These are phyloP conservation scores for Antheraea assamensis DNA, from an alignment of 2,888 invertebrate species.

Conservation along the genomic window DNA sequence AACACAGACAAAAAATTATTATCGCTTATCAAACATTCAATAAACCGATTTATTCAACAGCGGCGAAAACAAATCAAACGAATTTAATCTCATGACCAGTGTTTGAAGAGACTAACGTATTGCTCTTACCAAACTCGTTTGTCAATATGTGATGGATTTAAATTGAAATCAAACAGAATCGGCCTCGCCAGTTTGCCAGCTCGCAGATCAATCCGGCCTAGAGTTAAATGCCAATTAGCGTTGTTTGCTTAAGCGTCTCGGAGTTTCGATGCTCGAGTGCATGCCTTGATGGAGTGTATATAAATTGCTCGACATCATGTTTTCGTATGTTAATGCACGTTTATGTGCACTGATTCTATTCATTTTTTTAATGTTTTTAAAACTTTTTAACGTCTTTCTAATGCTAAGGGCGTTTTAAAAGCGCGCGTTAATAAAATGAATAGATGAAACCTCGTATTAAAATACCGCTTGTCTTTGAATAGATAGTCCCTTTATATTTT, in stretches of 20 bases:
- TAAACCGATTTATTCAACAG: neutral
- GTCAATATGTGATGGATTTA: slow-evolving; percentile 32
- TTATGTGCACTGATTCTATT: neutral
- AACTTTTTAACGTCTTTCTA: no score
- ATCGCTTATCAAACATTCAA: no score
- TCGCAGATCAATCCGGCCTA: slow-evolving; percentile 35
- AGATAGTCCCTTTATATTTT: no score
- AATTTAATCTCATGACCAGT: neutral
- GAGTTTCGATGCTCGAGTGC: slow-evolving; percentile 19
- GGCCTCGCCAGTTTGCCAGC: slow-evolving; percentile 32
- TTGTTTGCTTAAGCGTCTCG: slow-evolving; percentile 30
- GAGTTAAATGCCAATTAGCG: slow-evolving; percentile 37
- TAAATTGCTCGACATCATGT: slow-evolving; percentile 16
- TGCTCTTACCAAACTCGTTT: slow-evolving; percentile 26
- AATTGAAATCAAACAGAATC: slow-evolving; percentile 47
- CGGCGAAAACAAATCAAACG: neutral
- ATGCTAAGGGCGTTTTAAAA: no score
- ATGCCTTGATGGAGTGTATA: slow-evolving; percentile 20
- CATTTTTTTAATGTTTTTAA: neutral
- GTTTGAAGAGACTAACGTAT: slow-evolving; percentile 15
- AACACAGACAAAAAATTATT: no score
- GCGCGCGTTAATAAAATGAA: no score
- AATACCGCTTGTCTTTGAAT: no score
- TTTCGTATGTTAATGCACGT: slow-evolving; percentile 17
- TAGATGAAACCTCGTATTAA: no score